A percentile compares a stretch with the other conserved stretches of the same genome.
phyloP scores from a whole-genome alignment of 2,888 invertebrate genomes.

The Andrena bucephala region DNA sequence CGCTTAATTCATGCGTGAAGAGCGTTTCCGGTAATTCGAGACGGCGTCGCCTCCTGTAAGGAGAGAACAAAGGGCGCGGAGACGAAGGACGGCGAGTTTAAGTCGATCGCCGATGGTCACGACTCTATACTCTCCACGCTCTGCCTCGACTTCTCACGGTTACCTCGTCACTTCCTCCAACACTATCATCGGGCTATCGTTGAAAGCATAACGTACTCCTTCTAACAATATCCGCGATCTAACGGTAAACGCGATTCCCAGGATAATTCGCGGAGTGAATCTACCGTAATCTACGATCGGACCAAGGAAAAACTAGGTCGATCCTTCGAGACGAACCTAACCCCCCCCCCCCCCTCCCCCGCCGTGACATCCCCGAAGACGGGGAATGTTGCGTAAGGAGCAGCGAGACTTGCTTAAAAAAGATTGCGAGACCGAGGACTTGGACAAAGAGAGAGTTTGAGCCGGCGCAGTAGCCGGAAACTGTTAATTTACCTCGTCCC shows the following conservation, averaged over 20 bases:
- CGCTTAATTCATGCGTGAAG: slow-evolving; percentile 33
- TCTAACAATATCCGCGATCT: slow-evolving; percentile 11
- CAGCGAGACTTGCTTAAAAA: neutral
- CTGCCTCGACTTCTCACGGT: slow-evolving; percentile 41
- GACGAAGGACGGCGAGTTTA: slow-evolving; percentile 51
- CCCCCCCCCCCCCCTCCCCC: neutral
- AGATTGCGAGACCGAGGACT: neutral
- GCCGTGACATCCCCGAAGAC: neutral
- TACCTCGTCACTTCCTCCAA: slow-evolving; percentile 18
- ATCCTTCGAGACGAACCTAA: neutral
- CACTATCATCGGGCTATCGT: slow-evolving; percentile 26
- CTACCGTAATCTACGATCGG: slow-evolving; percentile 12
- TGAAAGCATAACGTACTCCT: slow-evolving; percentile 12
- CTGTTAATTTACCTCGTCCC: slow-evolving; percentile 89
- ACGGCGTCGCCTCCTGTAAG: slow-evolving; percentile 43
- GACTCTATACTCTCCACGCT: slow-evolving; percentile 28
- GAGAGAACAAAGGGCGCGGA: slow-evolving; percentile 52
- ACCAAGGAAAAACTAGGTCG: neutral
- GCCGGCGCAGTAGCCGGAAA: neutral
- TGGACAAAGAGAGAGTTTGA: neutral
- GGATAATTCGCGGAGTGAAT: slow-evolving; percentile 13
- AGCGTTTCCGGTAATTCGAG: slow-evolving; percentile 59
- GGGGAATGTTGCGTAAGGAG: neutral
- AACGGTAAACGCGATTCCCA: slow-evolving; percentile 48
- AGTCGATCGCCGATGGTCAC: slow-evolving; percentile 65